Evolutionary conservation across 2,113 vertebrate species (phyloP), one percentile per base, ranked within the genome.

Genomic region (Uria aalge): DNA sequence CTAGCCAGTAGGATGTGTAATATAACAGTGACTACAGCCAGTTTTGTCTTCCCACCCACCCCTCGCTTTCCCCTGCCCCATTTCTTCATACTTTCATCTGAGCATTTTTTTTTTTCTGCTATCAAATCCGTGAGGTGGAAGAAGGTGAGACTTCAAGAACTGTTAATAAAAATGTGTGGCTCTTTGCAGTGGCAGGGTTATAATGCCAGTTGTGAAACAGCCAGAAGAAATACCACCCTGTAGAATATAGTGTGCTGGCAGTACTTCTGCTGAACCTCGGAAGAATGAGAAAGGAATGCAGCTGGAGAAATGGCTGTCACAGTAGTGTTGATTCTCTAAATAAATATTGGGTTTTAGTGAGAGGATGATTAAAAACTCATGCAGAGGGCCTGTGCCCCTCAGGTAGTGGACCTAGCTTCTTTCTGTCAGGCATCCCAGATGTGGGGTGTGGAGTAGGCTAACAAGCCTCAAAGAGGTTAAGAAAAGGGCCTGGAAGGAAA

Each of bases 251-350:
- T 43, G 9, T 56, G 23, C 68, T 60, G 29, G 34, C 79, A 85
- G 47, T 55, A 63, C 16, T 85, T 66, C 45, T 92, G 47, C 75
- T 86, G 38, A 78, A 66, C 34, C 9, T 26, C 7, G 2, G 56
- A 91, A 87, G 27, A 94, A 92, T 59, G 64, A 88, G 71, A 77
- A 85, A 91, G 60, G 84, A 94, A 92, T 75, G 82, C 56, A 90
- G 30, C 29, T 8, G 4, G 32, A 89, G 91, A 88, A 91, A 75
- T 27, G 36, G 21, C 45, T 94, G 55, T 91, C 76, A 71, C 63
- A 80, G 17, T 53, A 63, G 36, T 71, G 52, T 36, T 80, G 75
- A 63, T 81, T 93, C 60, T 74, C 50, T 80, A 88, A 88, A 80
- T 73, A 92, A 95, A 72, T 53, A 26, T 22, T 29, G 21, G 13